These are phyloP conservation scores for Hassar affinis DNA, from an alignment of 2,113 vertebrate species.

Conservation along the genomic window DNA sequence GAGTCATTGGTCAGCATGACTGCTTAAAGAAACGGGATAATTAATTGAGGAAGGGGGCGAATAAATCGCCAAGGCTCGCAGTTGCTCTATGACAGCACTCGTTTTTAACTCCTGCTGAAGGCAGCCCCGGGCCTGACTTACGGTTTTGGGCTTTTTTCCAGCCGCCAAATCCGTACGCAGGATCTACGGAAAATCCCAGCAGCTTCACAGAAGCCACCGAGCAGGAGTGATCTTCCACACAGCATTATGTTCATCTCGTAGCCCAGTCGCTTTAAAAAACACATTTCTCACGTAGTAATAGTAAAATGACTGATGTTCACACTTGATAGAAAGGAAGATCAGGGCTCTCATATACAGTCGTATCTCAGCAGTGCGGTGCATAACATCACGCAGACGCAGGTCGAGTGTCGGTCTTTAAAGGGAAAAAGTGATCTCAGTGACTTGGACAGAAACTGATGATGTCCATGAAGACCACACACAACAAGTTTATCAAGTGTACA, in stretches of 20 bases:
- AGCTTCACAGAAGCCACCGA: neutral
- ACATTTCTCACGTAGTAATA: neutral
- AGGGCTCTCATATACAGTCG: no score
- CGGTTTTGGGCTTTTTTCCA: slow-evolving; percentile 26
- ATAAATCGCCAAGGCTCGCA: slow-evolving; percentile 51
- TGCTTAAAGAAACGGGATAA: slow-evolving; percentile 50
- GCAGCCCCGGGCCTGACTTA: slow-evolving; percentile 47
- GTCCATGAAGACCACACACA: no score
- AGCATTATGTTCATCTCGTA: no score
- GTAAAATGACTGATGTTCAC: neutral
- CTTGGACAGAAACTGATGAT: no score
- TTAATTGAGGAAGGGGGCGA: slow-evolving; percentile 50
- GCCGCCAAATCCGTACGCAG: slow-evolving; percentile 24
- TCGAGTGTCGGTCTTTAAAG: neutral
- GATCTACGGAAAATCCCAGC: neutral
- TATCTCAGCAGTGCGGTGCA: neutral
- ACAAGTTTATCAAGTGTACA: no score
- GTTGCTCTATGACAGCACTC: slow-evolving; percentile 41
- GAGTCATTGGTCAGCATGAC: slow-evolving; percentile 44
- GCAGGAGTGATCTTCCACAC: neutral
- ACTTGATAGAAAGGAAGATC: neutral
- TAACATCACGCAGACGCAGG: neutral
- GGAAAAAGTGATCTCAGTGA: neutral
- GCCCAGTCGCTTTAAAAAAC: neutral
- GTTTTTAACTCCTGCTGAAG: slow-evolving; percentile 40